Evolutionary conservation across 2,888 invertebrate genomes (phyloP).

Genomic region (Tetranychus piercei): DNA sequence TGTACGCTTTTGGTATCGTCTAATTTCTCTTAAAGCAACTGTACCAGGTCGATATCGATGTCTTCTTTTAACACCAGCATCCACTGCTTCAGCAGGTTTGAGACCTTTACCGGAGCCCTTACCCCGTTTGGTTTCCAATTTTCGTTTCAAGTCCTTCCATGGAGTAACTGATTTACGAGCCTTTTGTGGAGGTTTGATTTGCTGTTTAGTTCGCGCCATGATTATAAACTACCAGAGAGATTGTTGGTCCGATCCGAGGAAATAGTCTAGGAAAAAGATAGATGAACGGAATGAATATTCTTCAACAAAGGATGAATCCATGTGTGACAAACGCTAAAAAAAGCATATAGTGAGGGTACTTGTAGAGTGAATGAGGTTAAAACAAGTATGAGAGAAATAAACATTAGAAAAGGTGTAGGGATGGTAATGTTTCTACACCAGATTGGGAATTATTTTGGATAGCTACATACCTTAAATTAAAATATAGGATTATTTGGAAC

Average conservation of each 20-base stretch:
- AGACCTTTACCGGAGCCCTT: neutral
- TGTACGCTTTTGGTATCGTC: neutral
- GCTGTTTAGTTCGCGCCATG: conserved; percentile 2
- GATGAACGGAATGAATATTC: too few relatives aligned
- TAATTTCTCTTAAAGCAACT: neutral
- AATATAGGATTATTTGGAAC: too few relatives aligned
- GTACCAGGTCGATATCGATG: conserved; percentile 3
- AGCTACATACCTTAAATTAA: too few relatives aligned
- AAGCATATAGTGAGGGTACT: too few relatives aligned
- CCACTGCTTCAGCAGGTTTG: neutral
- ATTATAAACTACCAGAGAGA: neutral
- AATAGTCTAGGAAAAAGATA: too few relatives aligned
- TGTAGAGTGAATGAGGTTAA: too few relatives aligned
- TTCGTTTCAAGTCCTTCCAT: neutral
- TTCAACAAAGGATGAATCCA: too few relatives aligned
- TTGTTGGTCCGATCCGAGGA: neutral
- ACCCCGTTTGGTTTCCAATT: conserved; percentile 1
- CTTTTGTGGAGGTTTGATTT: neutral
- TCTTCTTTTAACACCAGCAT: neutral
- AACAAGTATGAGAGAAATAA: too few relatives aligned
- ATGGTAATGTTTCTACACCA: too few relatives aligned
- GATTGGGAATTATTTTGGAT: too few relatives aligned
- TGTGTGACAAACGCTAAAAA: too few relatives aligned
- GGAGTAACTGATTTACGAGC: conserved; percentile 3
- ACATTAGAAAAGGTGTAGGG: too few relatives aligned